Base-by-base conservation (phyloP, 2,113 vertebrate species). In the Polypterus senegalus region DNA sequence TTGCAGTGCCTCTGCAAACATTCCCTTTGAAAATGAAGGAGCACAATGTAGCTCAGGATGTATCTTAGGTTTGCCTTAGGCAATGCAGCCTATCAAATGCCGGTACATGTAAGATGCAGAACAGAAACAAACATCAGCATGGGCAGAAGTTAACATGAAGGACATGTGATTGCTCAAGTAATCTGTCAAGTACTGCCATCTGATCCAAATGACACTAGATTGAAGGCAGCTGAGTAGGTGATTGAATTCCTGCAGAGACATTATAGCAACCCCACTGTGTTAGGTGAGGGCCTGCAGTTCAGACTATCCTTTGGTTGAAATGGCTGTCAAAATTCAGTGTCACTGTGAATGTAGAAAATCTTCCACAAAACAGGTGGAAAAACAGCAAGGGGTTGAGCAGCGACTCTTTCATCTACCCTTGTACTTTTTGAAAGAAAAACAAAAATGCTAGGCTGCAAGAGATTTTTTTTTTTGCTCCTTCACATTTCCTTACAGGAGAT, bases 221-320 rank as follows among this genome's bases (percentile, higher is more conserved):
- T 51, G 9, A 7, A 51, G 6, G 6, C 9, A 9, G 9, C 49
- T 51, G 49, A 51, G 61, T 69, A 62, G 53, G 59, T 56, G 60
- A 63, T 56, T 55, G 47, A 10, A 62, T 61, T 59, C 61, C 65
- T 67, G 74, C 70, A 58, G 4, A 61, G 65, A 63, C 62, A 27
- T 27, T 27, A 27, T 27, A 27, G 27, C 27, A 27, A 27, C 27
- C 27, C 27, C 27, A 27, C 27, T 27, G 27, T 27, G 27, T 27
- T 27, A 27, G 27, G 27, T 27, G 27, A 27, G 27, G 27, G 27
- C 27, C 27, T 27, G 27, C 27, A 27, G 27, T 27, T 27, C 27
- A 27, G 27, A 27, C 27, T 27, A 27, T 27, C 27, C 27, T 27
- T 27, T 27, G 27, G 27, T 27, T 27, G 27, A 27, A 27, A 27